Percentiles rank a stretch among this genome's conserved stretches.
Conservation (phyloP, 2,797 vertebrate species). For the Gastrophryne carolinensis region DNA sequence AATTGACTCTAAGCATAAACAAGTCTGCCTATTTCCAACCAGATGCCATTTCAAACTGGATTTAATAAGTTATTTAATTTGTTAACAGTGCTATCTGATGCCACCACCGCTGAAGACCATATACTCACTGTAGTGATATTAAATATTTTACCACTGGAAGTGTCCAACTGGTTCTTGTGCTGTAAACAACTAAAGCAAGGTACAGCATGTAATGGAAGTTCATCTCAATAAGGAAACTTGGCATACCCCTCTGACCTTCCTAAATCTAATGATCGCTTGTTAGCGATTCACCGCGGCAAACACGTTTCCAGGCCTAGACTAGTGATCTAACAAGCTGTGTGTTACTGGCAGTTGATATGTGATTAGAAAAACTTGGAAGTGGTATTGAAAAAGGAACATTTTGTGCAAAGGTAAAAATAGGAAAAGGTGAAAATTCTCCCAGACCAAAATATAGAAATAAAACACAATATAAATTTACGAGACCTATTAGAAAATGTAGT, state of each 20-base stretch:
- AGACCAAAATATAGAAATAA: too few relatives aligned
- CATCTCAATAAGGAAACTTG: background rate
- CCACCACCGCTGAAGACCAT: background rate
- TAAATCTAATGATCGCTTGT: too few relatives aligned
- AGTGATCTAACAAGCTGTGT: too few relatives aligned
- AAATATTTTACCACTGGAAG: background rate
- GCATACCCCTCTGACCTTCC: background rate
- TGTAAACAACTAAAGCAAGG: background rate
- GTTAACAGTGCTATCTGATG: background rate
- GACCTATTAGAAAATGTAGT: too few relatives aligned
- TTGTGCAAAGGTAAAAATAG: too few relatives aligned
- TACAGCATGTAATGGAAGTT: background rate
- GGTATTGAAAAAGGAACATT: too few relatives aligned
- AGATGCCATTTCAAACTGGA: background rate
- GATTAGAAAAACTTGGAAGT: too few relatives aligned
- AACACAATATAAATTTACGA: too few relatives aligned
- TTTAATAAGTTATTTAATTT: background rate
- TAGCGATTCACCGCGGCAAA: too few relatives aligned
- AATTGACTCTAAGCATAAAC: constrained; percentile 8
- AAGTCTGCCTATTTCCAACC: background rate
- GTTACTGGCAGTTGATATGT: too few relatives aligned
- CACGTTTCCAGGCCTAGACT: too few relatives aligned
- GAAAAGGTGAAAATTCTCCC: too few relatives aligned
- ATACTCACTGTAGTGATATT: background rate
- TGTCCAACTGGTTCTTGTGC: background rate